Evolutionary conservation across 2,888 invertebrate genomes (phyloP), one percentile per base, ranked within the genome.

Genomic region (Athrips mouffetella): DNA sequence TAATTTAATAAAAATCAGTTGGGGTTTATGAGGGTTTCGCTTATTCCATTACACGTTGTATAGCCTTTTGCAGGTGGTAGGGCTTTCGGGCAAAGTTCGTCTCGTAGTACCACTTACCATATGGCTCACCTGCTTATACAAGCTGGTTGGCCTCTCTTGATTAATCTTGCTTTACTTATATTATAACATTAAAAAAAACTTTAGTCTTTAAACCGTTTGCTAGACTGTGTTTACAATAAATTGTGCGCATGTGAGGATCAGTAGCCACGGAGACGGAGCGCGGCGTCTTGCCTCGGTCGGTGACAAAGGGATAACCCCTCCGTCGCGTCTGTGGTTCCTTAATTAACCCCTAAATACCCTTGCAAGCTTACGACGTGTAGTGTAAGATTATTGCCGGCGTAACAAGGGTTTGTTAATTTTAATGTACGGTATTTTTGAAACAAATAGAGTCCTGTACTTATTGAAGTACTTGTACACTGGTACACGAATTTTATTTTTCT

Each of bases 321-420:
- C 66, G 55, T 55, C 57, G 55, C 65, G 81, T 81, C 80, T 84
- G 85, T 76, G 87, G 87, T 81, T 83, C 75, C 84, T 83, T 87
- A 86, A 87, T 87, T 87, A 87, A 87, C 86, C 86, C 76, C 78
- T 80, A 85, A 87, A 82, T 84, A 80, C 82, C 77, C 73, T 65
- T 70, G 77, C 74, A 74, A 72, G 67, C 69, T 60, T 67, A 70
- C 62, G 65, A 60, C 73, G 74, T 65, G 76, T 79, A 70, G 65
- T 78, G 73, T 71, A 74, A 80, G 84, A 86, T 84, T 83, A 86
- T 83, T 82, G 76, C 73, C 68, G 73, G 75, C 76, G 70, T 73
- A 76, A 74, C 79, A 76, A n/a, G n/a, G n/a, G n/a, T 74, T 77
- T 78, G 79, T 79, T 84, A 78, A 82, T 84, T 81, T 79, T 79